phyloP scores from a whole-genome alignment of 2,888 invertebrate genomes.

The Eupithecia subfuscata region DNA sequence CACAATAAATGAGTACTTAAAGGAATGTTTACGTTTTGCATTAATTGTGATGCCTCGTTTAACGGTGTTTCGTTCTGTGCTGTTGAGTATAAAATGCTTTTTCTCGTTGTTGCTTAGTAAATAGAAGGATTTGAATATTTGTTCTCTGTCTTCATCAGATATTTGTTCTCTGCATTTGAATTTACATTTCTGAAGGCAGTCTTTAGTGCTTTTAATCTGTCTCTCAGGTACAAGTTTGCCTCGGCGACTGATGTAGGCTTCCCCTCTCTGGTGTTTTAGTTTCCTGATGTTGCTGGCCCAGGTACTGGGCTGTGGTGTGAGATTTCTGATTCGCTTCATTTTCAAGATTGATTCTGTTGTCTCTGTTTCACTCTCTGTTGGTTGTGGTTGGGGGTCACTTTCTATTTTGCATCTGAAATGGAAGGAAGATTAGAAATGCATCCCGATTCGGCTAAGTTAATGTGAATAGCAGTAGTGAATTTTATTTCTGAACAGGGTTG shows the following conservation, averaged over 20 bases:
- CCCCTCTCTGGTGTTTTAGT: constrained; percentile 73
- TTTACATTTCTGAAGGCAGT: constrained; percentile 72
- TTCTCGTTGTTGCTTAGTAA: constrained; percentile 74
- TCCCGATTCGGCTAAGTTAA: not conserved
- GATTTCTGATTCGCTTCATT: constrained; percentile 59
- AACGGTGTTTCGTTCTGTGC: constrained; percentile 69
- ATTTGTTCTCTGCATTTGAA: constrained; percentile 75
- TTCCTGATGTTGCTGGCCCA: constrained; percentile 78
- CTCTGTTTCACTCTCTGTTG: constrained; percentile 25
- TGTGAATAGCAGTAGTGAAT: no score
- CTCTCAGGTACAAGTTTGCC: constrained; percentile 75
- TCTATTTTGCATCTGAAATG: constrained; percentile 60
- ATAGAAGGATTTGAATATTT: constrained; percentile 77
- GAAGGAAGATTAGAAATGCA: not conserved
- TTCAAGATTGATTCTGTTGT: constrained; percentile 38
- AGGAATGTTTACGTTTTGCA: constrained; percentile 68
- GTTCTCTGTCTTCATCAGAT: constrained; percentile 67
- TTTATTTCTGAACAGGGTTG: no score
- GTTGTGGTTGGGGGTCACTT: constrained; percentile 34
- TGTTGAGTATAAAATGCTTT: constrained; percentile 74
- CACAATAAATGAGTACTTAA: constrained; percentile 74
- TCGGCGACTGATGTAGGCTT: constrained; percentile 73
- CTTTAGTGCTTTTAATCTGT: constrained; percentile 68
- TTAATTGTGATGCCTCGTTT: constrained; percentile 56
- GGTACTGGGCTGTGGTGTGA: constrained; percentile 65